phyloP scores from a whole-genome alignment of 2,797 vertebrate species.

The Okamejei kenojei region DNA sequence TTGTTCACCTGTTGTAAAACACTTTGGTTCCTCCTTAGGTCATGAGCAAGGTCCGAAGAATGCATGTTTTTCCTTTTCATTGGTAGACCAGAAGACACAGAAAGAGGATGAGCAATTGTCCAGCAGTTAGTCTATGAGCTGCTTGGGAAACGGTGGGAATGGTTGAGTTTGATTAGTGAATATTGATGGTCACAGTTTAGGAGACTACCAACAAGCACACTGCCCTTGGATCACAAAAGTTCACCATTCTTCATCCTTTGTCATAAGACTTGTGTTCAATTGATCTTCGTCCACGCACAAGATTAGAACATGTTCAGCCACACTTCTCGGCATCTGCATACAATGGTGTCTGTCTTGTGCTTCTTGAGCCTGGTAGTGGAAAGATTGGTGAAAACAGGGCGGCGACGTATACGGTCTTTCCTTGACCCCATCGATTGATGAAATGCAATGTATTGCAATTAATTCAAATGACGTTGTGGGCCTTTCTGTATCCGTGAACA shows the following conservation, averaged over 20 bases:
- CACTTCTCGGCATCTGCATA: no score
- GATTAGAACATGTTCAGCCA: no score
- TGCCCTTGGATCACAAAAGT: not conserved
- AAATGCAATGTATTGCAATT: not conserved
- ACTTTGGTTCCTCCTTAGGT: not conserved
- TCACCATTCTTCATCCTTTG: not conserved
- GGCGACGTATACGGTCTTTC: no score
- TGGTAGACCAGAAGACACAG: not conserved
- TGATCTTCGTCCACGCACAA: no score
- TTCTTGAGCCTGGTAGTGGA: no score
- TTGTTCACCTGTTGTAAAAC: not conserved
- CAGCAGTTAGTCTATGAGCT: not conserved
- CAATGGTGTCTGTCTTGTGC: no score
- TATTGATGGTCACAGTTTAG: not conserved
- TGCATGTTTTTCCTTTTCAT: not conserved
- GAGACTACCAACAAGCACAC: no score
- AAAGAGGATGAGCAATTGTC: not conserved
- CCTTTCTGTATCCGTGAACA: not conserved
- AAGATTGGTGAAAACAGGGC: no score
- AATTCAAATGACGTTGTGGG: not conserved
- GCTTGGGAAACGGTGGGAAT: not conserved
- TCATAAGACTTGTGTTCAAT: not conserved
- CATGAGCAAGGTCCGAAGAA: not conserved
- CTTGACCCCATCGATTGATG: no score
- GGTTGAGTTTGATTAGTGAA: not conserved